phyloP scores from a whole-genome alignment of 2,888 invertebrate species.

The Heteropelma amictum region DNA sequence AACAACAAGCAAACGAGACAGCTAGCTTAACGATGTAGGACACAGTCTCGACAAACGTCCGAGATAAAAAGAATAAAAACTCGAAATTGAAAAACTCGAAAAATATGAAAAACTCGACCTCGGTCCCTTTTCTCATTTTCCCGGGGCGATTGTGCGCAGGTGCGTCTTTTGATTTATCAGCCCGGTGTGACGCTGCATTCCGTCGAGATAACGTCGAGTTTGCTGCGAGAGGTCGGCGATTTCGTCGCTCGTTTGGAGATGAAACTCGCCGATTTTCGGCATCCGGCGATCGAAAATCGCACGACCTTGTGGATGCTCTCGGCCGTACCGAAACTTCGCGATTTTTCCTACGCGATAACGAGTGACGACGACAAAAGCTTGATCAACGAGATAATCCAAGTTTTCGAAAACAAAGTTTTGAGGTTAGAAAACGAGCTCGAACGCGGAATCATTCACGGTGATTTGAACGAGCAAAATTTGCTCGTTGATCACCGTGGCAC shows the following conservation, averaged over 20 bases:
- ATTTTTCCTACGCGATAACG: constrained; percentile 85
- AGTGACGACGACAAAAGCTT: constrained; percentile 81
- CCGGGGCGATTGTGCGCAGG: too few relatives aligned
- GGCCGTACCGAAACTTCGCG: constrained; percentile 83
- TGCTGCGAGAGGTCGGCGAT: constrained; percentile 87
- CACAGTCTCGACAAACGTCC: too few relatives aligned
- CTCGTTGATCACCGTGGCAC: constrained; percentile 79
- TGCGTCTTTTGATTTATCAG: constrained; percentile 86
- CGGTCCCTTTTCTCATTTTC: not conserved
- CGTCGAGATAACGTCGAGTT: constrained; percentile 81
- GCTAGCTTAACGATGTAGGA: too few relatives aligned
- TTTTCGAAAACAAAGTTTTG: constrained; percentile 84
- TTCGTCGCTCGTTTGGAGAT: constrained; percentile 85
- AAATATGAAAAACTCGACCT: not conserved
- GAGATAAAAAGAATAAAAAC: too few relatives aligned
- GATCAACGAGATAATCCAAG: constrained; percentile 81
- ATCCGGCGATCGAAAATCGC: constrained; percentile 84
- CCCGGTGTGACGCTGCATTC: constrained; percentile 85
- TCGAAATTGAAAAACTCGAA: not conserved
- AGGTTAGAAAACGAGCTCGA: constrained; percentile 80
- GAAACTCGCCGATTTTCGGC: constrained; percentile 85
- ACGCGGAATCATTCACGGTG: constrained; percentile 90
- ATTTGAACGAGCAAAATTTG: constrained; percentile 94
- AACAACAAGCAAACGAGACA: too few relatives aligned
- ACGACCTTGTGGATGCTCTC: constrained; percentile 88